A percentile compares a stretch with the other conserved stretches of the same genome.
These are phyloP conservation scores for Dolichomitus sp. DNA, from an alignment of 2,888 invertebrate species.

Conservation along the genomic window DNA sequence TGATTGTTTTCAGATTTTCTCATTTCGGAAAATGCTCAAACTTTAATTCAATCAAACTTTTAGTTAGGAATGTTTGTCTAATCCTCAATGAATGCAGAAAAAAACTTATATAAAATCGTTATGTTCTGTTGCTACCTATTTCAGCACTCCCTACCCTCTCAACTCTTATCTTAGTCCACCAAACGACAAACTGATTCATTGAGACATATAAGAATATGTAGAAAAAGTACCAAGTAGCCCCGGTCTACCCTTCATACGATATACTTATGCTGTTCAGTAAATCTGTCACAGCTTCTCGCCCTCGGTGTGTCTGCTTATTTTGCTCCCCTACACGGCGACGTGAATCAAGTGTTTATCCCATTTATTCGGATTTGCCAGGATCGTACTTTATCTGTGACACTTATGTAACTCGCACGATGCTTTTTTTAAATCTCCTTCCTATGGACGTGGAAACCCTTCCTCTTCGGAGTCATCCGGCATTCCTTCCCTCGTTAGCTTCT, in stretches of 20 bases:
- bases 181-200: not conserved
- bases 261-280: conserved; percentile 2
- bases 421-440: not conserved
- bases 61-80: too few species aligned
- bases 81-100: too few species aligned
- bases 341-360: conserved; percentile 49
- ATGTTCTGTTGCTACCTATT: not conserved
- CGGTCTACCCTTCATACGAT: not conserved
- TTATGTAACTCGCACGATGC: conserved; percentile 24
- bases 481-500: conserved; percentile 26
- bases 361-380: conserved; percentile 46
- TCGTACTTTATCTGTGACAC: conserved; percentile 24
- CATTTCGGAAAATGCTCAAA: too few species aligned
- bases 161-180: not conserved
- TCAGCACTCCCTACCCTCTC: not conserved
- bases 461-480: not conserved
- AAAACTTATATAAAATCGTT: not conserved
- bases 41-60: too few species aligned
- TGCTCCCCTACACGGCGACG: conserved; percentile 4
- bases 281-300: conserved; percentile 8
- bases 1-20: too few species aligned
- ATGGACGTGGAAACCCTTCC: not conserved
- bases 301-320: conserved; percentile 30
- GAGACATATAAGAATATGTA: too few species aligned
- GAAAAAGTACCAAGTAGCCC: not conserved